Evolutionary conservation across 2,113 vertebrate genomes (phyloP).

Genomic region (Naja naja): DNA sequence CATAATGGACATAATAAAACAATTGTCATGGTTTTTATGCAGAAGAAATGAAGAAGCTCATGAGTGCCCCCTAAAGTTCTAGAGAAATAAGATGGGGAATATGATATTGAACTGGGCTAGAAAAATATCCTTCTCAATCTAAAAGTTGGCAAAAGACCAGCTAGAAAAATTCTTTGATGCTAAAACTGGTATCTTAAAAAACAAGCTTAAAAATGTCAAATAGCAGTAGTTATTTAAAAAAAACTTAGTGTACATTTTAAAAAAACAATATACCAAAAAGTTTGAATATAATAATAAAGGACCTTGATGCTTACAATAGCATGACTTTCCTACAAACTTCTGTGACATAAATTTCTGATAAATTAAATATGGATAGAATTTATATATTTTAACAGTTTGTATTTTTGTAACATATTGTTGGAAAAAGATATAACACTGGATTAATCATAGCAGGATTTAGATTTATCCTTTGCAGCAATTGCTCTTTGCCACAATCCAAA

Average conservation of each 20-base stretch:
- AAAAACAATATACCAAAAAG: background rate
- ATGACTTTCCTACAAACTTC: background rate
- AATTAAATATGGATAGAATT: background rate
- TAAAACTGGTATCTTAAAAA: background rate
- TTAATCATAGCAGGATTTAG: background rate
- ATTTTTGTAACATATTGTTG: background rate
- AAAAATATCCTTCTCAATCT: background rate
- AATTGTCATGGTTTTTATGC: constrained; percentile 7
- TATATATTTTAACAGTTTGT: background rate
- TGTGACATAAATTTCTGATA: background rate
- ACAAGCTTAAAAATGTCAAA: background rate
- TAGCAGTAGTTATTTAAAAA: background rate
- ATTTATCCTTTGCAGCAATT: background rate
- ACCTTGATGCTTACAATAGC: background rate
- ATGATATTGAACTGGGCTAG: background rate
- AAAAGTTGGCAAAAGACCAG: background rate
- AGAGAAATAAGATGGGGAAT: background rate
- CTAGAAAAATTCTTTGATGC: background rate
- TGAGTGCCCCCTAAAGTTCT: constrained; percentile 64
- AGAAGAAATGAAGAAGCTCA: constrained; percentile 48
- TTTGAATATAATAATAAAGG: background rate
- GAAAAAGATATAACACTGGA: background rate
- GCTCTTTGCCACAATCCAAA: background rate
- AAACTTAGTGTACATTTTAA: background rate
- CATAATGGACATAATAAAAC: constrained; percentile 33